Evolutionary conservation across 2,113 vertebrate genomes (phyloP).

Genomic region (Thinocorus orbignyianus): DNA sequence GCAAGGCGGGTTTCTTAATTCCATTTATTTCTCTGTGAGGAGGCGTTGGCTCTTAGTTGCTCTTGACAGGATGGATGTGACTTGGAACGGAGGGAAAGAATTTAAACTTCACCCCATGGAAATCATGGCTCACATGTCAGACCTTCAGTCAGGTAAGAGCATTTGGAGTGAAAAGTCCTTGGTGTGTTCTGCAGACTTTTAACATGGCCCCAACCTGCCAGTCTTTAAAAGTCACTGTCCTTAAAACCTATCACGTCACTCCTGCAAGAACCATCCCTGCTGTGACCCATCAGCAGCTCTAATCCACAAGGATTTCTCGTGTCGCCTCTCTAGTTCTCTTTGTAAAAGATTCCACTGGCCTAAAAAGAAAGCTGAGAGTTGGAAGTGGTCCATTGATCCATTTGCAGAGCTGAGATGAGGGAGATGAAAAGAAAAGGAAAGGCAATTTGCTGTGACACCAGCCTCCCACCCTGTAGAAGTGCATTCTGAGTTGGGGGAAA

Average conservation of each 20-base stretch:
- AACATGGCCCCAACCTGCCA: neutral
- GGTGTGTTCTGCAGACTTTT: neutral
- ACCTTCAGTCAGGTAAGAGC: neutral
- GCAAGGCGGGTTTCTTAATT: neutral
- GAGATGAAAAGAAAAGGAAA: neutral
- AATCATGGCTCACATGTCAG: neutral
- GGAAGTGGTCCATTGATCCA: neutral
- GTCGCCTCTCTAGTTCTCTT: neutral
- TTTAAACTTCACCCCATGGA: neutral
- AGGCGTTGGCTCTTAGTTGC: rapidly evolving
- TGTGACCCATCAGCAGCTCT: neutral
- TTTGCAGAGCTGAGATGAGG: neutral
- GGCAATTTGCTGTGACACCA: neutral
- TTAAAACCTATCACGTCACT: neutral
- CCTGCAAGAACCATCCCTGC: neutral
- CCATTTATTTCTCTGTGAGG: neutral
- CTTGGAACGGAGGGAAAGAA: neutral
- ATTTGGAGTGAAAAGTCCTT: neutral
- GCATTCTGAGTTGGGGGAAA: neutral
- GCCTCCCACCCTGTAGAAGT: neutral
- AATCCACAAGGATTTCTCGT: neutral
- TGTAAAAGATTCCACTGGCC: neutral
- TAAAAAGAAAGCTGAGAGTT: neutral
- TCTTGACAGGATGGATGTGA: neutral
- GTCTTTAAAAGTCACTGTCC: neutral